phyloP scores from a whole-genome alignment of 2,888 invertebrate species.

The Tipula lateralis region DNA sequence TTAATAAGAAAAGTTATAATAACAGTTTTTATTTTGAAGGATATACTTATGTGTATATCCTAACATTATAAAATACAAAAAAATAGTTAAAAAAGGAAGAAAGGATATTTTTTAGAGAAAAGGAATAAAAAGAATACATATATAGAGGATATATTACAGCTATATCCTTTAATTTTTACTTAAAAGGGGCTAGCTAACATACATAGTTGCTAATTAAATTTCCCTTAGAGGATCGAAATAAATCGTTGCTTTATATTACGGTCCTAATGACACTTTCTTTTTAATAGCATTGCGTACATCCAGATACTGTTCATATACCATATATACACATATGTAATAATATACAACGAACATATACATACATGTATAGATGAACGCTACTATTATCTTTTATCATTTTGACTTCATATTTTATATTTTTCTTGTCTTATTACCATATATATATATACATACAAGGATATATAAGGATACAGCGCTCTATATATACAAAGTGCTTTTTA shows the following conservation, averaged over 20 bases:
- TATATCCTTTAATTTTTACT: slow-evolving; percentile 29
- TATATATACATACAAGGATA: not conserved
- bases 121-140: slow-evolving; percentile 11
- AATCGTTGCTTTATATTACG: slow-evolving; percentile 30
- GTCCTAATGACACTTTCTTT: slow-evolving; percentile 30
- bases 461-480: not conserved
- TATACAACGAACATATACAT: not conserved
- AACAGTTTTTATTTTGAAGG: slow-evolving; percentile 5
- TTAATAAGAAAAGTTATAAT: slow-evolving; percentile 29
- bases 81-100: slow-evolving; percentile 14
- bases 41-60: slow-evolving; percentile 25
- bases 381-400: slow-evolving; percentile 6
- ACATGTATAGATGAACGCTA: not conserved
- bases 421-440: not conserved
- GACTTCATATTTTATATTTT: not conserved
- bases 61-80: not conserved
- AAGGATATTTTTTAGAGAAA: not conserved
- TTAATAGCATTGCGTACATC: slow-evolving; percentile 27
- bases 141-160: slow-evolving; percentile 7
- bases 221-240: slow-evolving; percentile 30
- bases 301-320: not conserved
- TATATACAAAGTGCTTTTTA: too few relatives aligned
- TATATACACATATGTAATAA: not conserved
- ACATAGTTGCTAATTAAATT: slow-evolving; percentile 30
- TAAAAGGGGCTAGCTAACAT: slow-evolving; percentile 26